phyloP scores from a whole-genome alignment of 2,888 invertebrate genomes.

The Leptopilina myrica region DNA sequence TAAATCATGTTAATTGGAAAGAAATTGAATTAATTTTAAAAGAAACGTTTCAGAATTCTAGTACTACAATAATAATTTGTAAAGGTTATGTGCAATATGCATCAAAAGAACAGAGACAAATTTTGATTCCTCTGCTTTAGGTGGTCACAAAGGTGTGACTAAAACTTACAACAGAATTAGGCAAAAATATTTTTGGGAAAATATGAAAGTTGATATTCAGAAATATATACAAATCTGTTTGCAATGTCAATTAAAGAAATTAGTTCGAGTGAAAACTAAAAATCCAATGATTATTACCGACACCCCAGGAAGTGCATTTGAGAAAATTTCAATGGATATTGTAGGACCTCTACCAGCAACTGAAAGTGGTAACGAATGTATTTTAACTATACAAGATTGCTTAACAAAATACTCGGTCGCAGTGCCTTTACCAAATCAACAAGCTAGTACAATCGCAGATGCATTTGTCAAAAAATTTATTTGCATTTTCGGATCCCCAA shows the following conservation, averaged over 20 bases:
- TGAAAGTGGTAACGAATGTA: too few relatives aligned
- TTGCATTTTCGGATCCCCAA: too few relatives aligned
- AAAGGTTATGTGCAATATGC: not conserved
- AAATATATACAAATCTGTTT: conserved; percentile 16
- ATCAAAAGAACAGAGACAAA: not conserved
- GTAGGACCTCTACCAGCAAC: not conserved
- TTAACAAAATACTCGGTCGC: too few relatives aligned
- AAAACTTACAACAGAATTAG: conserved; percentile 42
- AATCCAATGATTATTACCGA: too few relatives aligned
- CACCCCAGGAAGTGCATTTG: too few relatives aligned
- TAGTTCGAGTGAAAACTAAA: too few relatives aligned
- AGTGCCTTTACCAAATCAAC: too few relatives aligned
- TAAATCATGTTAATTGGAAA: conserved; percentile 3
- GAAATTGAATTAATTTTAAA: not conserved
- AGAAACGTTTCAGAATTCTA: not conserved
- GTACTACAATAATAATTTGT: conserved; percentile 18
- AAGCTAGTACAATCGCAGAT: too few relatives aligned
- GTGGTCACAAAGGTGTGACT: conserved; percentile 42
- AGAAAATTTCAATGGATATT: too few relatives aligned
- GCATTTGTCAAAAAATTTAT: too few relatives aligned
- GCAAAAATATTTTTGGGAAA: conserved; percentile 41
- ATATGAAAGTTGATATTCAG: conserved; percentile 34
- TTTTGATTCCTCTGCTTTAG: conserved; percentile 33
- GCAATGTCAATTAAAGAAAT: too few relatives aligned
- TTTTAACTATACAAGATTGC: too few relatives aligned